Base-by-base conservation (phyloP, 2,888 invertebrate genomes). In the Flexamia atlantica region DNA sequence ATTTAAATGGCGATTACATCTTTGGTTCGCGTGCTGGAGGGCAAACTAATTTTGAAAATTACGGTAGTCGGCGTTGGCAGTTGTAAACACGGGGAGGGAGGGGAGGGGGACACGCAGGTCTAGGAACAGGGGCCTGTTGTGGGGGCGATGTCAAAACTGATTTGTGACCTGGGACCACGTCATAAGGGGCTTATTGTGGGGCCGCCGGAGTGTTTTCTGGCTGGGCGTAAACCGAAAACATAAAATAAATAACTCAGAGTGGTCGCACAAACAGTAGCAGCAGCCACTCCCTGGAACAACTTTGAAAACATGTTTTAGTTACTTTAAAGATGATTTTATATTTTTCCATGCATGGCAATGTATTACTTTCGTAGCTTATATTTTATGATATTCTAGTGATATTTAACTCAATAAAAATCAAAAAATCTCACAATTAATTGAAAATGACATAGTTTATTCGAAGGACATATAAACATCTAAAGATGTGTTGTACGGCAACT, bases 41-140 rank as follows among this genome's bases (percentile, higher is more conserved):
- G 72, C 72, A 72, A 72, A 72, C 72, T 40, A 72, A 72, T 72
- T 72, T 72, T 40, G 28, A 32, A 42, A 72, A 72, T 72, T 72
- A 72, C 72, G 36, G 72, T 32, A 64, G 64, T 60, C n/a, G n/a
- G n/a, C n/a, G 64, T 36, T 64, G 64, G 64, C 64, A 64, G 64
- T 57, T 57, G 57, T 57, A 57, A 57, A 57, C 57, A 57, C 7
- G n/a, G n/a, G n/a, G n/a, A n/a, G n/a, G n/a, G n/a, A 20, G 57
- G 57, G 57, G 23, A 23, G 28, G 17, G 64, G 20, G 57, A 23
- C 64, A 64, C 64, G 64, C 64, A 64, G 28, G 28, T 2, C 64
- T 28, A 14, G 7, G 12, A 20, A 64, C 64, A 28, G 64, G 28
- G 64, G 64, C 30, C 23, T 28, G 64, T 64, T 64, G 64, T 64